Percentiles rank a stretch among this genome's conserved stretches.
Conservation (phyloP, 2,888 invertebrate genomes). For the Chydorus sphaericus region DNA sequence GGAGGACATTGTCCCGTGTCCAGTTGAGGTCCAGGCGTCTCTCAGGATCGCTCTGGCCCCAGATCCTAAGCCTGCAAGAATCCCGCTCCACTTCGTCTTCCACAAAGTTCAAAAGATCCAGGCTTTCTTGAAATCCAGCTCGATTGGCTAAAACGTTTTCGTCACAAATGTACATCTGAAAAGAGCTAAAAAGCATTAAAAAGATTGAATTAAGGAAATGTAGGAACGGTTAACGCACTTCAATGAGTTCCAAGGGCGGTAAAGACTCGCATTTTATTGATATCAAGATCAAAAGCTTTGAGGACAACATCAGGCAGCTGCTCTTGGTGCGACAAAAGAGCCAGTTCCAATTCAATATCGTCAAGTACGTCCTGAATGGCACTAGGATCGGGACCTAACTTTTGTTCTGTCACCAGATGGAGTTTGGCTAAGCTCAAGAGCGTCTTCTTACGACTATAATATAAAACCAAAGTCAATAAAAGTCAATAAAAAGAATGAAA, state of each 20-base stretch:
- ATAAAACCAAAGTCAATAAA: not conserved
- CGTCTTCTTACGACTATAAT: conserved; percentile 32
- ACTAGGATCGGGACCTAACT: conserved; percentile 28
- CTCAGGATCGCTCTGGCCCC: conserved; percentile 61
- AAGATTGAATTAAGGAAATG: no score
- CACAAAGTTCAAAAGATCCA: conserved; percentile 50
- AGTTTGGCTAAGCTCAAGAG: conserved; percentile 69
- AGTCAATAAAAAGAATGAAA: not conserved
- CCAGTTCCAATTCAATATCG: conserved; percentile 44
- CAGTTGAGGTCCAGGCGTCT: conserved; percentile 56
- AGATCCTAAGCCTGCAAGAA: conserved; percentile 38
- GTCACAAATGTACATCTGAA: conserved; percentile 52
- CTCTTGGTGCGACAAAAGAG: conserved; percentile 59
- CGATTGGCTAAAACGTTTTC: conserved; percentile 56
- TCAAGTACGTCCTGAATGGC: conserved; percentile 36
- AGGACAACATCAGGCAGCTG: conserved; percentile 56
- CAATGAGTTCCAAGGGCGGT: conserved; percentile 60
- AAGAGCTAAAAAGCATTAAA: no score
- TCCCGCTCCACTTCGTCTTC: conserved; percentile 27
- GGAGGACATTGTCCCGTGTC: conserved; percentile 52
- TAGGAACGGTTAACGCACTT: no score
- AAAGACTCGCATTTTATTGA: conserved; percentile 50
- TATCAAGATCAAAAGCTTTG: conserved; percentile 52
- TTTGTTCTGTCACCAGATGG: conserved; percentile 43
- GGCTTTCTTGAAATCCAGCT: conserved; percentile 71